Conservation (phyloP, 2,888 invertebrate genomes). For the Chaitophorus viminalis region DNA sequence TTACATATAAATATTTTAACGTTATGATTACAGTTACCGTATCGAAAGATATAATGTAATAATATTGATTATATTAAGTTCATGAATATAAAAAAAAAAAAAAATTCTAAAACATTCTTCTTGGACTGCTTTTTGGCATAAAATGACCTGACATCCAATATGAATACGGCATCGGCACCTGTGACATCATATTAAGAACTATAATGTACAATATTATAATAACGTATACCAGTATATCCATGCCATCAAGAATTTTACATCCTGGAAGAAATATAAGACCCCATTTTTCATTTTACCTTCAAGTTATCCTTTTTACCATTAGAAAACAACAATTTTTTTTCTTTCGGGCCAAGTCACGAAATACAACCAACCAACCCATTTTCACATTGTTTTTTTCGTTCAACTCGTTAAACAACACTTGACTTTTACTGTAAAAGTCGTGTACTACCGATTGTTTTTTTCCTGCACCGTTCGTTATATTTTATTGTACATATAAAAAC, state of each 20-base stretch:
- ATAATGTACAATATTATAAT: not conserved
- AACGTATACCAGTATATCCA: not conserved
- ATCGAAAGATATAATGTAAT: no score
- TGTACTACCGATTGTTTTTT: slow-evolving; percentile 41
- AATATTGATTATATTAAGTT: no score
- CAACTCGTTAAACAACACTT: slow-evolving; percentile 58
- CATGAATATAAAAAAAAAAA: not conserved
- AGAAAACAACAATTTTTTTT: slow-evolving; percentile 15
- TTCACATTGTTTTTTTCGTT: slow-evolving; percentile 34
- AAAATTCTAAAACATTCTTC: not conserved
- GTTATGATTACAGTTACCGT: no score
- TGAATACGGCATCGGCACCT: not conserved
- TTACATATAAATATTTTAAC: no score
- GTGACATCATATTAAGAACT: slow-evolving; percentile 13
- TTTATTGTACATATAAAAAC: slow-evolving; percentile 22
- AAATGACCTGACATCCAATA: not conserved
- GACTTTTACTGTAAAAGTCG: slow-evolving; percentile 35
- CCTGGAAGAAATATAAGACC: not conserved
- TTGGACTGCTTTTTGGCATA: not conserved
- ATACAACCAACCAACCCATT: slow-evolving; percentile 10
- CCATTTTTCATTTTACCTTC: slow-evolving; percentile 12
- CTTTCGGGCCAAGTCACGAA: not conserved
- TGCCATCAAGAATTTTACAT: not conserved
- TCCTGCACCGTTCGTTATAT: slow-evolving; percentile 30
- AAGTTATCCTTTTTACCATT: slow-evolving; percentile 13